Conservation (phyloP, 2,113 vertebrate genomes). For the Chaenogobius annularis region DNA sequence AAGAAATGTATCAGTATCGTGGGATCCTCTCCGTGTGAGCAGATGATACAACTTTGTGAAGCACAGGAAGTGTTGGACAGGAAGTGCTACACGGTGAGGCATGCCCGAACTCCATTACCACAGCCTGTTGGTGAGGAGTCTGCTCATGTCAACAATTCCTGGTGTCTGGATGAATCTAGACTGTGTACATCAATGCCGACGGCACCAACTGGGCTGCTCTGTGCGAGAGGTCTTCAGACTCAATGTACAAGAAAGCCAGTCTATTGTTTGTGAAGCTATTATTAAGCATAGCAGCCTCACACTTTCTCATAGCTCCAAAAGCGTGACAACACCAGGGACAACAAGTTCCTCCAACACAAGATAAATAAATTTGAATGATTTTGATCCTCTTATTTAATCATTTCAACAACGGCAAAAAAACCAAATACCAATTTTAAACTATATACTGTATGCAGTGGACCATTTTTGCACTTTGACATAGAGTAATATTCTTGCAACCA, state of each 20-base stretch:
- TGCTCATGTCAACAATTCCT: background rate
- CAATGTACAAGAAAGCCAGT: conserved; percentile 9
- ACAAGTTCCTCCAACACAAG: conserved; percentile 39
- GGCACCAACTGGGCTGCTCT: conserved; percentile 2
- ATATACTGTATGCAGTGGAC: background rate
- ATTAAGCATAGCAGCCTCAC: conserved; percentile 28
- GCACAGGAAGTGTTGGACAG: background rate
- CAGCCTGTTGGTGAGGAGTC: background rate
- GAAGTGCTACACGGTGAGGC: conserved; percentile 14
- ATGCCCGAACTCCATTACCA: background rate
- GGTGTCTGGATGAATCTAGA: background rate
- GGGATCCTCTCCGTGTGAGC: background rate
- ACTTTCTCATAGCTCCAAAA: conserved; percentile 32
- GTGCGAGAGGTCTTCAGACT: background rate
- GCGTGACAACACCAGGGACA: conserved; percentile 48
- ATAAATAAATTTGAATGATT: conserved; percentile 28
- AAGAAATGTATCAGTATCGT: background rate
- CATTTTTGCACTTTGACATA: background rate
- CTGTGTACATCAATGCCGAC: background rate
- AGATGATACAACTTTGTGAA: background rate
- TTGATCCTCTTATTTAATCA: conserved; percentile 5
- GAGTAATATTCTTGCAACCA: background rate
- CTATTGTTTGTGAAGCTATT: conserved; percentile 13
- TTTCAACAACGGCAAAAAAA: background rate
- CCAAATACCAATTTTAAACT: too few relatives aligned